Evolutionary conservation across 2,113 vertebrate species (phyloP).

Genomic region (Hyaena hyaena): DNA sequence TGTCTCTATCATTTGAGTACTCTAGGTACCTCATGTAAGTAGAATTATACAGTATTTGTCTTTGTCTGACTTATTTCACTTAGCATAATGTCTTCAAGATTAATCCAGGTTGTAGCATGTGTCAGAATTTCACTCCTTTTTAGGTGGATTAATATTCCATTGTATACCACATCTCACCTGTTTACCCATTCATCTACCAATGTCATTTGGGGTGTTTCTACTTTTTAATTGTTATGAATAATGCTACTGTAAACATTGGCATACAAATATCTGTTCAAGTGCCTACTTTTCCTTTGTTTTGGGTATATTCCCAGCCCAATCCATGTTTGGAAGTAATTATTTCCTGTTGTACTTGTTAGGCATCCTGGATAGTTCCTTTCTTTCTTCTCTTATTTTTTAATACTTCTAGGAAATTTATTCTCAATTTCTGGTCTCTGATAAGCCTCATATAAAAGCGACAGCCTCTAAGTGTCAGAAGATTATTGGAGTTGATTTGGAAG

Average conservation of each 20-base stretch:
- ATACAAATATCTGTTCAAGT: not conserved
- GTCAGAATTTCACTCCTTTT: not conserved
- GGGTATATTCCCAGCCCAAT: not conserved
- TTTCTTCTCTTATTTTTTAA: not conserved
- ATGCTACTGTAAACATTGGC: not conserved
- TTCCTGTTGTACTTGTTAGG: not conserved
- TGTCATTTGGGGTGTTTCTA: not conserved
- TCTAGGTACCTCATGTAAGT: not conserved
- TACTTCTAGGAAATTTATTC: not conserved
- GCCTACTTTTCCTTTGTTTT: not conserved
- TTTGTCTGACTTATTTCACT: not conserved
- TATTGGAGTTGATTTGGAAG: not conserved
- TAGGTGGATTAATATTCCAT: not conserved
- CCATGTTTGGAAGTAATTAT: not conserved
- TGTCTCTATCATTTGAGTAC: not conserved
- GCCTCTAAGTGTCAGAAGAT: not conserved
- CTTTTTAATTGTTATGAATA: not conserved
- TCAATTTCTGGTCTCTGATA: not conserved
- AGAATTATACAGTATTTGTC: not conserved
- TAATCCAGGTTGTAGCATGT: not conserved
- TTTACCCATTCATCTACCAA: not conserved
- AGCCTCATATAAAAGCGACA: not conserved
- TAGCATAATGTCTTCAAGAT: not conserved
- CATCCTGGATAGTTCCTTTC: not conserved
- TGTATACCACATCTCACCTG: not conserved